Base-by-base conservation (phyloP, 2,888 invertebrate species). In the Metopia argyrocephala region DNA sequence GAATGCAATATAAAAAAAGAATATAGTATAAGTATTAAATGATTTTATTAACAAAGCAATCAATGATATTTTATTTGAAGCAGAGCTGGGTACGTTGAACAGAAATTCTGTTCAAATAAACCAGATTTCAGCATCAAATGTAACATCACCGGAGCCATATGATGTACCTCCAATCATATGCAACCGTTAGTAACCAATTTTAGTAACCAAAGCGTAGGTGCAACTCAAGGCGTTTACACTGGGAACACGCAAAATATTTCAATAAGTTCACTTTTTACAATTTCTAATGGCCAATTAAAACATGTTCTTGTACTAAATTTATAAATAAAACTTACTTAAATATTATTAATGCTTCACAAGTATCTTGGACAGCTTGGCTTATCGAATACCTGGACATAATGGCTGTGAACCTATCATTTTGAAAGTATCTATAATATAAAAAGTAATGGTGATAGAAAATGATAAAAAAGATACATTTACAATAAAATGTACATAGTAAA, bases 261-360 rank as follows among this genome's bases (percentile, higher is more conserved):
- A 62, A 45, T 73, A 73, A 54, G 45, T 45, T 62, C 64, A 38
- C 38, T 73, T 38, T 73, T 69, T 57, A 57, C 62, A 38, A 62
- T 31, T 54, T 62, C 54, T 52, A 27, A 74, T 56, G 50, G 48
- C 21, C 9, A 74, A 28, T 57, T n/a, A n/a, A n/a, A n/a, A n/a
- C n/a, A n/a, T n/a, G n/a, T n/a, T n/a, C n/a, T n/a, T n/a, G n/a
- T n/a, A 65, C 64, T 45, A 65, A 45, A 28, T 28, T 61, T 59
- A 46, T 61, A 46, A 56, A 52, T 50, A 54, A 54, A 54, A 31
- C 54, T 54, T 54, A 54, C 23, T 27, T 27, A 56, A n/a, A n/a
- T n/a, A n/a, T n/a, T n/a, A 62, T 61, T 25, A 64, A 21, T 18
- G 62, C 54, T 73, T 61, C 54, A 73, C 64, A 73, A 31, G 62